Conservation (phyloP, 92 coral and sea anemone species). For the Montipora capitata region DNA sequence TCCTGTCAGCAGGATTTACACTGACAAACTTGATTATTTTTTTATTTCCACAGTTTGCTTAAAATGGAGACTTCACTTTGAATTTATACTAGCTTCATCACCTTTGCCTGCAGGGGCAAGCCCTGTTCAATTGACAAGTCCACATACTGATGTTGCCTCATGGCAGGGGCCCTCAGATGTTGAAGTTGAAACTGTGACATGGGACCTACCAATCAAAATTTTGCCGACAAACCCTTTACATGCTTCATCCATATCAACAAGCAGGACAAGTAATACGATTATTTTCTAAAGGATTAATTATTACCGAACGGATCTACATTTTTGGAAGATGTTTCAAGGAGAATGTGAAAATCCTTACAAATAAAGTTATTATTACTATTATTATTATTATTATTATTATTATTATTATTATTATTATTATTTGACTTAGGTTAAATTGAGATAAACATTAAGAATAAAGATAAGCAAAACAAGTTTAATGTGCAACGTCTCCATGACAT, state of each 20-base stretch:
- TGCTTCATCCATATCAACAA: constrained; percentile 92
- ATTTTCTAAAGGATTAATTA: constrained; percentile 64
- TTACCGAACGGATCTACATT: not conserved
- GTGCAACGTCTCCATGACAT: no score
- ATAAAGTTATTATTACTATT: no score
- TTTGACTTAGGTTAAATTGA: no score
- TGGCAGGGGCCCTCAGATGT: constrained; percentile 94
- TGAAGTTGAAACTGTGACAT: constrained; percentile 93
- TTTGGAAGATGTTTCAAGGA: no score
- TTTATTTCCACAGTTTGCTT: constrained; percentile 81
- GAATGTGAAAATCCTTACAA: no score
- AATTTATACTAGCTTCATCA: constrained; percentile 87
- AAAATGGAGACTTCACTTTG: constrained; percentile 98
- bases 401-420: no score
- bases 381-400: no score
- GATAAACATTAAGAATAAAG: no score
- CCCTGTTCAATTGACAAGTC: constrained; percentile 81
- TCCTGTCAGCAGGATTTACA: not conserved
- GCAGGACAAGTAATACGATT: constrained; percentile 80
- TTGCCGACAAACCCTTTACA: constrained; percentile 94
- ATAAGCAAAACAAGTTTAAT: no score
- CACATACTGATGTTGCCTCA: constrained; percentile 83
- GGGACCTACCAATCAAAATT: constrained; percentile 97
- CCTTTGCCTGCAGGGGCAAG: constrained; percentile 87
- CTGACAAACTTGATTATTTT: not conserved